Evolutionary conservation across 1,140 invertebrate genomes (phyloP).

Genomic region (Aphelenchoides besseyi): DNA sequence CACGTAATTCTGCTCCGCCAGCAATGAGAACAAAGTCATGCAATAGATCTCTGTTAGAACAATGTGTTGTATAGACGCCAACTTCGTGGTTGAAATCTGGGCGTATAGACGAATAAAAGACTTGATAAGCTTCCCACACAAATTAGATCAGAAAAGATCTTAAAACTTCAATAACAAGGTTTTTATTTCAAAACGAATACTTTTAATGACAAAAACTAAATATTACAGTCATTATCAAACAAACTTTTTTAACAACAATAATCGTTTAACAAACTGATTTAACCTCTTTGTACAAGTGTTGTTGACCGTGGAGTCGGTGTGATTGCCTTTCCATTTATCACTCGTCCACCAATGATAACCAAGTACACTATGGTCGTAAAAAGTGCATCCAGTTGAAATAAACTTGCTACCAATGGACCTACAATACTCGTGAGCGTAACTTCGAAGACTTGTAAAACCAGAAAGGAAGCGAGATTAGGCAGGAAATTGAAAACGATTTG

Average conservation of each 20-base stretch:
- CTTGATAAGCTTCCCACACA: no score
- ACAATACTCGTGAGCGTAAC: not conserved
- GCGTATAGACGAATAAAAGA: no score
- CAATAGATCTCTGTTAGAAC: no score
- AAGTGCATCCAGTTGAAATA: not conserved
- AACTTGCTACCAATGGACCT: not conserved
- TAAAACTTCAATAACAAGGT: not conserved
- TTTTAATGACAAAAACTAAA: not conserved
- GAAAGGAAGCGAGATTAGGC: not conserved
- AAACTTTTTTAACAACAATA: not conserved
- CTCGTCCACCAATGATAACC: not conserved
- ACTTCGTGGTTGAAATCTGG: no score
- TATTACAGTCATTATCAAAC: not conserved
- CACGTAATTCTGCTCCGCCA: no score
- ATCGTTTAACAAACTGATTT: no score
- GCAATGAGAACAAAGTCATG: no score
- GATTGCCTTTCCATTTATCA: not conserved
- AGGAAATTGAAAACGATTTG: constrained; percentile 4
- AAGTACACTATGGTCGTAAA: constrained; percentile 7
- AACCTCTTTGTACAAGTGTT: not conserved
- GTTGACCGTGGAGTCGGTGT: not conserved
- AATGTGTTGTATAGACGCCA: no score
- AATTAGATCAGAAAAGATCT: no score
- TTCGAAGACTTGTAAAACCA: not conserved
- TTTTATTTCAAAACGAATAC: not conserved